phyloP scores from a whole-genome alignment of 2,113 vertebrate genomes.

The Amphiprion ocellaris region DNA sequence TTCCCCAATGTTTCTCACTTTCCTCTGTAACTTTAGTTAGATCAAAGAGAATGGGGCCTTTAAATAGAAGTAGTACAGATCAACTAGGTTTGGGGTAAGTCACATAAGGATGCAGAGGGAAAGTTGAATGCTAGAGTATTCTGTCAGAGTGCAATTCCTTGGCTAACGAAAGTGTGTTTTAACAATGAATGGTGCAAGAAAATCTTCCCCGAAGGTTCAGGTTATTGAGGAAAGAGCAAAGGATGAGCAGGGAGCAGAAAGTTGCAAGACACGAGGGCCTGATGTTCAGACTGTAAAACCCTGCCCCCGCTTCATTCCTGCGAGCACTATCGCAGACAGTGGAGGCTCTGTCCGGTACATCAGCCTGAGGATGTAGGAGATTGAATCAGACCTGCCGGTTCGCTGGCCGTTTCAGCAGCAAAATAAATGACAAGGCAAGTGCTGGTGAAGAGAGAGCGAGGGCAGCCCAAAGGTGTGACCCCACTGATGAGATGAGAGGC shows the following conservation, averaged over 20 bases:
- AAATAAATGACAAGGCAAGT: conserved; percentile 79
- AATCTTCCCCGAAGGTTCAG: conserved; percentile 48
- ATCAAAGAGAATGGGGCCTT: conserved; percentile 78
- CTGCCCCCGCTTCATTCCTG: conserved; percentile 32
- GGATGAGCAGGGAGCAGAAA: conserved; percentile 50
- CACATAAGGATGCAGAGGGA: conserved; percentile 64
- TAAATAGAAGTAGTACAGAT: conserved; percentile 74
- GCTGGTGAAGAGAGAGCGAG: conserved; percentile 51
- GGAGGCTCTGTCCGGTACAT: conserved; percentile 60
- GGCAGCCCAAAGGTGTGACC: conserved; percentile 75
- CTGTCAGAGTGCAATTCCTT: conserved; percentile 66
- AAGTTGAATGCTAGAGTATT: conserved; percentile 69
- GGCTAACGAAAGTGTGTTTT: conserved; percentile 65
- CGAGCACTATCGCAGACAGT: conserved; percentile 12
- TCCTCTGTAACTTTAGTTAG: conserved; percentile 75
- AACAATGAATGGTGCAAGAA: conserved; percentile 68
- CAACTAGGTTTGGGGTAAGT: conserved; percentile 64
- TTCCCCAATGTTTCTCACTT: conserved; percentile 67
- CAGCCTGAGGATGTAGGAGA: conserved; percentile 69
- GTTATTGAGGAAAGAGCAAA: conserved; percentile 59
- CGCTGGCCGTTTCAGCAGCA: conserved; percentile 53
- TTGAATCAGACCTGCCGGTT: conserved; percentile 73
- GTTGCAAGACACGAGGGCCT: conserved; percentile 49
- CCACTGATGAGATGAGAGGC: conserved; percentile 80
- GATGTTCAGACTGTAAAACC: conserved; percentile 54